phyloP scores from a whole-genome alignment of 2,888 invertebrate genomes.

The Chrysolina haemoptera region DNA sequence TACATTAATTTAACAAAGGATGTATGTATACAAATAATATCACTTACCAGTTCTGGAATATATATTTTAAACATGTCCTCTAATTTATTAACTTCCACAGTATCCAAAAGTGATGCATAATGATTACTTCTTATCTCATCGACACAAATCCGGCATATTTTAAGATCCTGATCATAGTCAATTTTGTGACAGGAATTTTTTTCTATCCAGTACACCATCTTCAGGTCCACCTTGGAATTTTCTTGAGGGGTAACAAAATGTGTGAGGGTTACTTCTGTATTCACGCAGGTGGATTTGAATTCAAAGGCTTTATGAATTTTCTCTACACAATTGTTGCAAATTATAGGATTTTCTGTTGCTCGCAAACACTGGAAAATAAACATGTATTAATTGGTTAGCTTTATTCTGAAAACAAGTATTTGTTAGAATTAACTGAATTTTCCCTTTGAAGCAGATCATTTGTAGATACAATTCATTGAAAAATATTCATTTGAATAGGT shows the following conservation, averaged over 20 bases:
- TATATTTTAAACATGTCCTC: conserved; percentile 32
- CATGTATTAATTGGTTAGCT: too few relatives aligned
- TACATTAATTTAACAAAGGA: background rate
- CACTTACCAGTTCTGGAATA: conserved; percentile 41
- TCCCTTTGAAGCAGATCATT: too few relatives aligned
- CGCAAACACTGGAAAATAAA: conserved; percentile 31
- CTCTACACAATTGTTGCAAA: conserved; percentile 31
- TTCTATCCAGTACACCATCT: conserved; percentile 24
- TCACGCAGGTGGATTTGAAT: conserved; percentile 34
- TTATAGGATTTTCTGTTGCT: conserved; percentile 31
- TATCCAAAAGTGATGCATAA: conserved; percentile 29
- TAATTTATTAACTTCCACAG: conserved; percentile 31
- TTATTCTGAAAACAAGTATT: too few relatives aligned
- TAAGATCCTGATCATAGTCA: conserved; percentile 29
- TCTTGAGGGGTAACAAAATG: conserved; percentile 27
- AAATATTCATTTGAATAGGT: too few relatives aligned
- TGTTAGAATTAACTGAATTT: too few relatives aligned
- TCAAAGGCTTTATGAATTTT: conserved; percentile 39
- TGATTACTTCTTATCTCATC: conserved; percentile 28
- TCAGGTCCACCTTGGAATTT: conserved; percentile 24
- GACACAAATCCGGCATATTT: conserved; percentile 37
- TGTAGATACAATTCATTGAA: too few relatives aligned
- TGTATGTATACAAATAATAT: background rate
- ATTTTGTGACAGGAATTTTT: conserved; percentile 3
- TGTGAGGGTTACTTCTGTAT: conserved; percentile 35